phyloP scores from a whole-genome alignment of 2,888 invertebrate genomes.

The Rotaria macrura region DNA sequence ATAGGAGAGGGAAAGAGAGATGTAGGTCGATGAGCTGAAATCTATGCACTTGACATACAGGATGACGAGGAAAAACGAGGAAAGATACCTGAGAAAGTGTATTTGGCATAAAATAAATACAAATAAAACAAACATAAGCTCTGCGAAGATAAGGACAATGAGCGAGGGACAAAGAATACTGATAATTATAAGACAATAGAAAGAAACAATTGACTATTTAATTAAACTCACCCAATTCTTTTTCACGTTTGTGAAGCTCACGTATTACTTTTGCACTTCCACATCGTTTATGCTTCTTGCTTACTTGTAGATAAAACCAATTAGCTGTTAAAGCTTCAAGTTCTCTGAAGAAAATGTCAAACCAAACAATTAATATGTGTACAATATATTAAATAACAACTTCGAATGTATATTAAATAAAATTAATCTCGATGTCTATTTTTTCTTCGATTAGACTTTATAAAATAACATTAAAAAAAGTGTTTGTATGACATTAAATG shows the following conservation, averaged over 20 bases:
- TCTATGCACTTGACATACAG: neutral
- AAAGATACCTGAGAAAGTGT: neutral
- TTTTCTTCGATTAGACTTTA: neutral
- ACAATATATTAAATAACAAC: neutral
- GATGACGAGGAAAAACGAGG: neutral
- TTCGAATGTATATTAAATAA: neutral
- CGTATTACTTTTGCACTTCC: conserved; percentile 47
- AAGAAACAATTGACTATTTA: neutral
- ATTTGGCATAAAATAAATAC: neutral
- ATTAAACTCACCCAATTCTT: neutral
- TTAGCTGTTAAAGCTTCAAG: conserved; percentile 40
- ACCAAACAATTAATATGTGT: neutral
- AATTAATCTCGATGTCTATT: neutral
- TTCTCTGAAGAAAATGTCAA: conserved; percentile 38
- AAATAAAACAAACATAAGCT: no score
- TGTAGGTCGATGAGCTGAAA: conserved; percentile 8
- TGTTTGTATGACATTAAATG: no score
- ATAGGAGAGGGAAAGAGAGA: neutral
- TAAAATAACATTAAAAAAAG: neutral
- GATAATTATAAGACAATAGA: neutral
- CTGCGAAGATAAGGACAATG: no score
- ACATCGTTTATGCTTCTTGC: conserved; percentile 42
- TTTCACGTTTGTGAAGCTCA: conserved; percentile 38
- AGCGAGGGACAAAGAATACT: neutral
- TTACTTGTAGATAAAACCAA: conserved; percentile 45